Evolutionary conservation across 1,140 invertebrate genomes (phyloP), one percentile per base, ranked within the genome.

Genomic region (Dolichoris vasculosae): DNA sequence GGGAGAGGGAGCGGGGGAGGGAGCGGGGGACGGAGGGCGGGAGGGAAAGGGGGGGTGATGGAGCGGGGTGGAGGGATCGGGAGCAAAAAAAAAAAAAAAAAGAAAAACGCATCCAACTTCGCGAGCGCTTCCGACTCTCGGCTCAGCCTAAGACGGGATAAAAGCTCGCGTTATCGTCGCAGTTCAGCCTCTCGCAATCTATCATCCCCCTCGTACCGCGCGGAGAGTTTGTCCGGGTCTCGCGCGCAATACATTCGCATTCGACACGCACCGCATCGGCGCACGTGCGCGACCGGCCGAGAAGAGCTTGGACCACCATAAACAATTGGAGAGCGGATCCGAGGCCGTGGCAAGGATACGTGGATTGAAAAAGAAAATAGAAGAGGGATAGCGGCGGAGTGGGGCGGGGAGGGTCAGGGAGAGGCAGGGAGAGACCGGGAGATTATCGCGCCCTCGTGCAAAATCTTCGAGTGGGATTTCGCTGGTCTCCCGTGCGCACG

Each of bases 391-490:
- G 13, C 2, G 32, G 48, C 30, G 8, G 59, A 1, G 7, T 15
- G 11, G 63, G 67, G 30, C 0, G 79, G 43, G 51, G n/a, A 43
- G 63, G 67, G 30, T 0, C 63, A n/a, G 51, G n/a, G 48, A 4
- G 13, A 6, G 32, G 48, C 30, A 2, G 59, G 0, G 7, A 17
- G 11, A 43, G 67, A n/a, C 0, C 63, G 43, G 51, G n/a, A 43
- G n/a, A 83, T 83, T 83, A 77, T 77, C 73, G 73, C 75, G 59
- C 75, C 43, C 63, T 64, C 59, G n/a, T 40, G 78, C 55, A 15
- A 46, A 63, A 67, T 15, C 26, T 55, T 35, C 55, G 40, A 64
- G 69, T 73, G 46, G 35, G 67, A 38, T 48, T 48, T 30, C 23
- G 48, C 26, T 63, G 73, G 73, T 2, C 82, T 23, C 73, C 20